Evolutionary conservation across 1,140 invertebrate species (phyloP), one percentile per base, ranked within the genome.

Genomic region (Armadillidium nasatum): DNA sequence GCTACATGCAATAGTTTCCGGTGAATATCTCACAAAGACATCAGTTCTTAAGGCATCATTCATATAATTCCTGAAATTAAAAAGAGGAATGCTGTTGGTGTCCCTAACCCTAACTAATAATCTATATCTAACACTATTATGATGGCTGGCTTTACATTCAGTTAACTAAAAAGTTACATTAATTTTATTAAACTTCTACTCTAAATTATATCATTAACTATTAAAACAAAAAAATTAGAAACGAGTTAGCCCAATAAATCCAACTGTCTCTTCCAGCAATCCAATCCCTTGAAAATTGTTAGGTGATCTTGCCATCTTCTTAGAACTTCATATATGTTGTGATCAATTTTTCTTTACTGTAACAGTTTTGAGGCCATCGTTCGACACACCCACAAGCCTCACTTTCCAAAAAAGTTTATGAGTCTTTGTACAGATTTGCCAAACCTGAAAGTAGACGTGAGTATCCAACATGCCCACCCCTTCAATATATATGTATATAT

Each of bases 1-100:
- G 19, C 96, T 96, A 87, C 96, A 98, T 0, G 98, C 98, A 76
- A 99, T 96, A 0, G 95, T 96, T 86, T 99, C 98, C 0, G 97
- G 96, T 75, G 93, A 90, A 84, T 96, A 97, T 74, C 95, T 89
- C 82, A 99, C 90, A 85, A 99, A 99, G 0, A 98, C 95, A 86
- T 99, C 94, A 0, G 96, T 98, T 45, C 96, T 87, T 22, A 99
- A 86, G 11, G 96, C 95, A 86, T 99, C 98, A 86, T 99, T 99
- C 97, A 99, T 99, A 85, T 98, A 99, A 85, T 98, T 99, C 90
- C 90, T 91, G 82, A 33, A 80, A 67, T 82, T 22, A 83, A 81
- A 81, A 80, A 83, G 76, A 80, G 46, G 23, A 71, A 44, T 3
- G 7, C 50, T 60, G 50, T 19, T 19, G 19, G 11, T 60, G 1